Evolutionary conservation across 2,888 invertebrate genomes (phyloP).

Genomic region (Diplazon laetatorius): DNA sequence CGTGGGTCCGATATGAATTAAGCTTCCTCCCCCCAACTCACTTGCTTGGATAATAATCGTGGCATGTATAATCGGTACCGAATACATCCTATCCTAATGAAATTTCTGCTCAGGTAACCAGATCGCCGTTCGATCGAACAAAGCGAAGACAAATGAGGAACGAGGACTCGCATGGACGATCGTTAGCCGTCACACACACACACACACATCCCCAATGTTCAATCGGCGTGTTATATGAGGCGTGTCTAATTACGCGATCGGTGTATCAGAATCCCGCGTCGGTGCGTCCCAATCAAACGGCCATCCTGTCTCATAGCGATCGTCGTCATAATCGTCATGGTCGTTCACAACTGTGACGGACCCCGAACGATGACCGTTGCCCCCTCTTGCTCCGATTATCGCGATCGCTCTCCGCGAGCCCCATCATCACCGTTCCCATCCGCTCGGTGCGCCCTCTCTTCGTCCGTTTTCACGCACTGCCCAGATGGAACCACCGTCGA

Average conservation of each 20-base stretch:
- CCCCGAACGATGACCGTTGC: slow-evolving; percentile 47
- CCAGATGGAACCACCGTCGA: slow-evolving; percentile 14
- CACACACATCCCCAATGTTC: slow-evolving; percentile 56
- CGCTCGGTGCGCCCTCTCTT: slow-evolving; percentile 35
- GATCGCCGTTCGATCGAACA: slow-evolving; percentile 29
- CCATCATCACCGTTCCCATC: slow-evolving; percentile 63
- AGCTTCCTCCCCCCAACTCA: too few relatives aligned
- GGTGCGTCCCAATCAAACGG: slow-evolving; percentile 75
- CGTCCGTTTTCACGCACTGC: slow-evolving; percentile 32
- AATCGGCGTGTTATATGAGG: slow-evolving; percentile 80
- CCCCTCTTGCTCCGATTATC: slow-evolving; percentile 68
- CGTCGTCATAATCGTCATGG: slow-evolving; percentile 53
- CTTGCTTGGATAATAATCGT: too few relatives aligned
- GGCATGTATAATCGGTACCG: too few relatives aligned
- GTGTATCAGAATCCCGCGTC: slow-evolving; percentile 63
- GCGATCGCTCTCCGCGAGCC: slow-evolving; percentile 71
- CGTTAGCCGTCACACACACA: slow-evolving; percentile 41
- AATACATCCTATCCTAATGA: background rate
- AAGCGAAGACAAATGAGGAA: background rate
- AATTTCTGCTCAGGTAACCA: background rate
- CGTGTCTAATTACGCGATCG: slow-evolving; percentile 81
- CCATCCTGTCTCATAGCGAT: slow-evolving; percentile 72
- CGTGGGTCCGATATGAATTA: too few relatives aligned
- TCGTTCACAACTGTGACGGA: slow-evolving; percentile 58
- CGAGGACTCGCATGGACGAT: slow-evolving; percentile 15